phyloP scores from a whole-genome alignment of 2,888 invertebrate species.

The Drosophila tanythrix region DNA sequence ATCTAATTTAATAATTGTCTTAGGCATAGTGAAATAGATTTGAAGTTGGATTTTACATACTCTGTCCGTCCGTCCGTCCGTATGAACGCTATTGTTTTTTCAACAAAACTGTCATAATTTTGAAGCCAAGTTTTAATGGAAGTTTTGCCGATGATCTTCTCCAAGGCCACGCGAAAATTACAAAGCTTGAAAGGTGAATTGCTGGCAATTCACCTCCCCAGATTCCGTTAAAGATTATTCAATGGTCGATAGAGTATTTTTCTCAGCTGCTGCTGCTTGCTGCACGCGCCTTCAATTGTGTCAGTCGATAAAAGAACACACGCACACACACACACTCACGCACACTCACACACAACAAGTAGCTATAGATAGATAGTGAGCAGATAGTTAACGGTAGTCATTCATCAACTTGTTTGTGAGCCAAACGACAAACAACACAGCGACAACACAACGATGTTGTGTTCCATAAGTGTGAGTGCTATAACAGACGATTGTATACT shows the following conservation, averaged over 20 bases:
- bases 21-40: constrained; percentile 4
- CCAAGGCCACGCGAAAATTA: background rate
- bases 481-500: constrained; percentile 17
- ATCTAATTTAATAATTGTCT: background rate
- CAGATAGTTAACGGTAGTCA: constrained; percentile 32
- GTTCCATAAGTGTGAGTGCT: constrained; percentile 16
- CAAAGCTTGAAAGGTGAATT: background rate
- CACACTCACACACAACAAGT: background rate
- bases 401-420: constrained; percentile 52
- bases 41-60: background rate
- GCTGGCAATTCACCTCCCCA: background rate
- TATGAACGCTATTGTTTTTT: no score
- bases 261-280: background rate
- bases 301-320: constrained; percentile 22
- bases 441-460: background rate
- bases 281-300: constrained; percentile 34
- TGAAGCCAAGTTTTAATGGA: no score
- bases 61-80: no score
- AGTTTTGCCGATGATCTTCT: no score
- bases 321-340: background rate
- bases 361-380: background rate
- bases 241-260: background rate
- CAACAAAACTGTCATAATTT: no score
- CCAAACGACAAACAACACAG: constrained; percentile 24
- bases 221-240: background rate